Conservation (phyloP, 2,888 invertebrate genomes). For the Thecophora atra region DNA sequence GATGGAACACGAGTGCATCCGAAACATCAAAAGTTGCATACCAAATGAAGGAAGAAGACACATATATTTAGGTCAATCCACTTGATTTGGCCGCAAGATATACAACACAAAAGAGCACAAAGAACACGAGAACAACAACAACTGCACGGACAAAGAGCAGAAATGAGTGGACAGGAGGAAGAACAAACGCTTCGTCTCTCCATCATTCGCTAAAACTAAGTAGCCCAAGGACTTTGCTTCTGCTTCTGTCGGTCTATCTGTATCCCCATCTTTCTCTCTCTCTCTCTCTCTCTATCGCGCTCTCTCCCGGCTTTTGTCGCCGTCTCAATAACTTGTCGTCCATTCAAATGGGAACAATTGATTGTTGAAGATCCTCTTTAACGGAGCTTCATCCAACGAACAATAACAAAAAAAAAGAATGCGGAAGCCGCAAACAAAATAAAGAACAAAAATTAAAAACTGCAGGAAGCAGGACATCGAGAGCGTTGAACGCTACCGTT, state of each 20-base stretch:
- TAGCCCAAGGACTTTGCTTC: too few species aligned
- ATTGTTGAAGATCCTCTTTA: constrained; percentile 13
- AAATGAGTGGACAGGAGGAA: not conserved
- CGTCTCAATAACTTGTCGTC: constrained; percentile 21
- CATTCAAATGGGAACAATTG: constrained; percentile 30
- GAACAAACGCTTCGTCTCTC: not conserved
- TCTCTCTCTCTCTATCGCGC: too few species aligned
- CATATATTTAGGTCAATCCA: constrained; percentile 20
- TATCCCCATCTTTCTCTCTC: too few species aligned
- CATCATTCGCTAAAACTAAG: too few species aligned
- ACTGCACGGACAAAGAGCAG: not conserved
- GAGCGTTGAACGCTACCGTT: not conserved
- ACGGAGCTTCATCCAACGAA: not conserved
- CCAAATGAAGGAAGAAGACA: not conserved
- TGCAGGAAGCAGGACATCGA: constrained; percentile 10
- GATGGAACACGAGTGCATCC: not conserved
- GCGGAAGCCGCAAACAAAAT: not conserved
- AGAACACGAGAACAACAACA: not conserved
- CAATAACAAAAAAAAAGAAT: not conserved
- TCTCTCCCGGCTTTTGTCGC: not conserved
- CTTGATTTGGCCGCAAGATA: constrained; percentile 19
- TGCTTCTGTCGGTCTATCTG: too few species aligned
- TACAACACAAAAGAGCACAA: not conserved
- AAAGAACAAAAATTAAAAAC: not conserved
- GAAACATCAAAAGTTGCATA: not conserved